These are phyloP conservation scores for Elephantulus edwardii DNA, from an alignment of 2,113 vertebrate species.

Conservation along the genomic window DNA sequence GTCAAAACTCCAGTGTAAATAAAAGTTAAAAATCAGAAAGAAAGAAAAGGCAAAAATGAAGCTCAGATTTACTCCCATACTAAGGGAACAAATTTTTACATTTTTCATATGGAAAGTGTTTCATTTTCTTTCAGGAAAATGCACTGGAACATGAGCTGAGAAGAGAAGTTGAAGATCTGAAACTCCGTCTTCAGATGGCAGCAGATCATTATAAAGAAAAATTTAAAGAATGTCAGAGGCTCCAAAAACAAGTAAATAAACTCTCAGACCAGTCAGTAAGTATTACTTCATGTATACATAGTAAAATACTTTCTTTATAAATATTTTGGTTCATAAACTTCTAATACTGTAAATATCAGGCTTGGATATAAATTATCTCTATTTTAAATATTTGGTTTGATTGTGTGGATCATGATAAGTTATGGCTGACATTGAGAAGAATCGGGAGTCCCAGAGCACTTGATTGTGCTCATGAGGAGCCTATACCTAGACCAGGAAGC, in stretches of 20 bases:
- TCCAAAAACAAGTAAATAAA: constrained; percentile 95
- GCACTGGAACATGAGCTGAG: constrained; percentile 92
- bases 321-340: constrained; percentile 18
- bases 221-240: constrained; percentile 97
- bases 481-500: too few species aligned
- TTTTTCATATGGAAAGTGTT: constrained; percentile 13
- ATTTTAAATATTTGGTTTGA: neutral
- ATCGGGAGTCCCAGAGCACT: too few species aligned
- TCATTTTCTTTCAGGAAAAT: constrained; percentile 78
- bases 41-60: constrained; percentile 13
- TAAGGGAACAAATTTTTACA: neutral
- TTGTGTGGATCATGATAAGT: too few species aligned
- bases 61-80: constrained; percentile 19
- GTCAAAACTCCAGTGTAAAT: constrained; percentile 44
- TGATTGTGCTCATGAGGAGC: too few species aligned
- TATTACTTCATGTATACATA: constrained; percentile 50
- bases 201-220: constrained; percentile 99
- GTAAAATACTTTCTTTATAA: neutral
- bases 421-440: too few species aligned
- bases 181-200: constrained; percentile 97
- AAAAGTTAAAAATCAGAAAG: constrained; percentile 31
- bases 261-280: constrained; percentile 93
- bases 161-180: constrained; percentile 97
- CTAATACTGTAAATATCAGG: neutral
- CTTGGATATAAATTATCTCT: constrained; percentile 28